Evolutionary conservation across 1,140 invertebrate species (phyloP).

Genomic region (Battus philenor): DNA sequence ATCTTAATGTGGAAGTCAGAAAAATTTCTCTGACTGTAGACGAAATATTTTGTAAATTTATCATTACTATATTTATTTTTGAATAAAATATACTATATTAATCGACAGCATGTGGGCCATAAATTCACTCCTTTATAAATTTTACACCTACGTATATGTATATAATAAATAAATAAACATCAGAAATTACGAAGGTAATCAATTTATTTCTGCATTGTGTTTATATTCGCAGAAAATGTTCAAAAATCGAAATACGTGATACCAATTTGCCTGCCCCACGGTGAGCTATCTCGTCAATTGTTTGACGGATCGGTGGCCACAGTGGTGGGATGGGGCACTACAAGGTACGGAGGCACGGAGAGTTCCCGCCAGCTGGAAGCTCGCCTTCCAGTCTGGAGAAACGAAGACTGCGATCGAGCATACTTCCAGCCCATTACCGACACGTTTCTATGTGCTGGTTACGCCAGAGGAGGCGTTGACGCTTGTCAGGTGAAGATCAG

Average conservation of each 20-base stretch:
- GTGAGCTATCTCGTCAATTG: conserved; percentile 73
- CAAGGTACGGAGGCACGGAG: conserved; percentile 90
- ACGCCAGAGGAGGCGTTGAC: conserved; percentile 92
- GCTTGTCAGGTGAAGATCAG: conserved; percentile 86
- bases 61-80: no score
- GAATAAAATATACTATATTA: no score
- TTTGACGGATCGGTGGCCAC: conserved; percentile 85
- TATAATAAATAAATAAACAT: no score
- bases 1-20: no score
- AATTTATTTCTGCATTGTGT: no score
- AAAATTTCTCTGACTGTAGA: no score
- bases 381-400: conserved; percentile 91
- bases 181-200: no score
- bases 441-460: conserved; percentile 94
- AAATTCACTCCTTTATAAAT: no score
- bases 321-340: conserved; percentile 95
- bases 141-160: no score
- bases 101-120: no score
- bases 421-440: conserved; percentile 95
- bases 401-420: conserved; percentile 91
- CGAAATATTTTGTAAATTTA: no score
- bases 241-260: conserved; percentile 89
- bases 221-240: conserved; percentile 77
- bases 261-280: conserved; percentile 89
- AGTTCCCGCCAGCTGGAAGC: conserved; percentile 89